phyloP scores from a whole-genome alignment of 2,113 vertebrate species.

The Hemiscyllium ocellatum region DNA sequence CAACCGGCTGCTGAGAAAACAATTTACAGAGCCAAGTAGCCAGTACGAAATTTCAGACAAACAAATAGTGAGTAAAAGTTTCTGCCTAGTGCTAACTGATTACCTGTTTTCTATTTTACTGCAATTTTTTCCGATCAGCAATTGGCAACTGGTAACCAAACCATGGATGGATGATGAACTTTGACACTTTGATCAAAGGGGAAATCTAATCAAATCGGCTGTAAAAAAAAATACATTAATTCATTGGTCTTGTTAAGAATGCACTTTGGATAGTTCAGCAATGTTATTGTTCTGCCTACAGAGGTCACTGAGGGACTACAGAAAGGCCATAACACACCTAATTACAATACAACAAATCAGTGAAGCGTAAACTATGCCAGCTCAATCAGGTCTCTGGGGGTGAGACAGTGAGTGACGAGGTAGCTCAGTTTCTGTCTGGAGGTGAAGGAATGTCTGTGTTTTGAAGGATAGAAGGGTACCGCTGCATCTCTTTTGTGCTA shows the following conservation, averaged over 20 bases:
- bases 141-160: neutral
- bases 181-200: neutral
- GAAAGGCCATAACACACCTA: neutral
- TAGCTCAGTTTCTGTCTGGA: neutral
- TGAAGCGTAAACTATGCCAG: neutral
- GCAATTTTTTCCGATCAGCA: neutral
- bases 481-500: no score
- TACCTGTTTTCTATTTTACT: no score
- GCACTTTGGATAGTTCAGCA: neutral
- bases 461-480: no score
- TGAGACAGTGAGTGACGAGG: neutral
- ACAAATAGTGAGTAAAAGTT: slow-evolving; percentile 44
- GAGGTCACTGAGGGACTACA: neutral
- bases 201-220: neutral
- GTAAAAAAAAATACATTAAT: no score
- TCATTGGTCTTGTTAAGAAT: neutral
- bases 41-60: neutral
- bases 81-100: neutral
- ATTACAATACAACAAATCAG: neutral
- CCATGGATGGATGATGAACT: no score
- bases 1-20: slow-evolving; percentile 69
- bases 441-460: no score
- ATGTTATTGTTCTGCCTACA: neutral
- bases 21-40: slow-evolving; percentile 55
- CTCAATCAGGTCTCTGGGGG: no score